Percentiles rank a stretch among this genome's conserved stretches.
These are phyloP conservation scores for Microctonus hyperodae DNA, from an alignment of 2,888 invertebrate species.

Conservation along the genomic window DNA sequence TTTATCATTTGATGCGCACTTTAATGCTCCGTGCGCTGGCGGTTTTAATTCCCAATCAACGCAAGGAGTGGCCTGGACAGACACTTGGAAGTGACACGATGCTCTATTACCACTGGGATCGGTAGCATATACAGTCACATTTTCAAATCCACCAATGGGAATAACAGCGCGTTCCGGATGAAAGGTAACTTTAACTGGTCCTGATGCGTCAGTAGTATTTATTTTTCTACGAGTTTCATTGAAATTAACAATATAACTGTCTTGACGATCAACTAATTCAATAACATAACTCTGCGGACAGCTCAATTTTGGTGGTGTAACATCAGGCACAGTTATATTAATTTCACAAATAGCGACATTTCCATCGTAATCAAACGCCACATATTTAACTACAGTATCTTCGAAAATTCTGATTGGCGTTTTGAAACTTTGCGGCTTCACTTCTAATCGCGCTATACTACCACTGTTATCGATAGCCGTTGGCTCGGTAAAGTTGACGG, in stretches of 20 bases:
- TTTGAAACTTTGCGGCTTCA: slow-evolving; percentile 89
- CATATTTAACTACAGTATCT: slow-evolving; percentile 92
- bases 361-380: slow-evolving; percentile 96
- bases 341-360: slow-evolving; percentile 98
- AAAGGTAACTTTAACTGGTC: slow-evolving; percentile 83
- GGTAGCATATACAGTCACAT: slow-evolving; percentile 88
- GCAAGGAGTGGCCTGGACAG: slow-evolving; percentile 92
- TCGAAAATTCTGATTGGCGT: slow-evolving; percentile 89
- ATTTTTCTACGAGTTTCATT: slow-evolving; percentile 87
- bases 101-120: slow-evolving; percentile 90
- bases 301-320: slow-evolving; percentile 87
- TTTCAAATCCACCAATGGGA: slow-evolving; percentile 86
- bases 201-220: slow-evolving; percentile 87
- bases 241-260: slow-evolving; percentile 89
- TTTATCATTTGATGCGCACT: slow-evolving; percentile 83
- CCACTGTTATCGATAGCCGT: slow-evolving; percentile 96
- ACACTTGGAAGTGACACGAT: slow-evolving; percentile 91
- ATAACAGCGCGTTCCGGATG: slow-evolving; percentile 81
- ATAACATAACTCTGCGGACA: slow-evolving; percentile 95
- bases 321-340: slow-evolving; percentile 91
- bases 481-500: slow-evolving; percentile 93
- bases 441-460: slow-evolving; percentile 89
- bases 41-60: slow-evolving; percentile 93
- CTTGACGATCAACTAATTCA: slow-evolving; percentile 87
- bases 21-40: slow-evolving; percentile 87